Evolutionary conservation across 1,140 invertebrate genomes (phyloP), one percentile per base, ranked within the genome.

Genomic region (Alviniconcha marisindica): DNA sequence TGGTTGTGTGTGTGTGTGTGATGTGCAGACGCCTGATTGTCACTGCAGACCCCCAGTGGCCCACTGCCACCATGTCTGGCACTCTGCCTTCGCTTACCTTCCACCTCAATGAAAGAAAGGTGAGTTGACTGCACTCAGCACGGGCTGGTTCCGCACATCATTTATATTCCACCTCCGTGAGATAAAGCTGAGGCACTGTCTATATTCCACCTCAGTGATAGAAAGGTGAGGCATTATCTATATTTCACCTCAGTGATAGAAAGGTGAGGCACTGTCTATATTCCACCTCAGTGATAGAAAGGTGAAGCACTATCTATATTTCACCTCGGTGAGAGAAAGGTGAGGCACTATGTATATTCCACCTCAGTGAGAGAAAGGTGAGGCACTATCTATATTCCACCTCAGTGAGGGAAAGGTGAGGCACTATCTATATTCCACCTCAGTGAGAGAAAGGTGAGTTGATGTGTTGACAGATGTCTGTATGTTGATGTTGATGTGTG

Each of bases 111-210:
- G 91, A 92, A 86, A 88, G 89, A 78, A 93, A 93, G 90, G 91
- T 92, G 73, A 60, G 80, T 48, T 48, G 44, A n/a, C n/a, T n/a
- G n/a, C n/a, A n/a, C n/a, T n/a, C n/a, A n/a, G n/a, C n/a, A n/a
- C n/a, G n/a, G n/a, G n/a, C n/a, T n/a, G n/a, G n/a, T n/a, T n/a
- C n/a, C n/a, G n/a, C n/a, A n/a, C n/a, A n/a, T 96, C 96, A 90
- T 93, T 99, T 31, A 96, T 97, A 56, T 96, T 97, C 42, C 98
- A 99, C 92, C 94, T 98, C 24, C 98, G 97, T 93, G 91, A 92
- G 86, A 88, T 89, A 78, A 93, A 93, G 90, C 91, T 92, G 73
- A 60, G 80, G 5, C n/a, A n/a, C n/a, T n/a, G n/a, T 48, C 7
- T 31, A 96, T 97, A 56, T 96, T 97, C 42, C 98, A 99, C 92